Percentiles rank a stretch among this genome's conserved stretches.
Conservation (phyloP, 2,113 vertebrate species). For the Lates calcarifer region DNA sequence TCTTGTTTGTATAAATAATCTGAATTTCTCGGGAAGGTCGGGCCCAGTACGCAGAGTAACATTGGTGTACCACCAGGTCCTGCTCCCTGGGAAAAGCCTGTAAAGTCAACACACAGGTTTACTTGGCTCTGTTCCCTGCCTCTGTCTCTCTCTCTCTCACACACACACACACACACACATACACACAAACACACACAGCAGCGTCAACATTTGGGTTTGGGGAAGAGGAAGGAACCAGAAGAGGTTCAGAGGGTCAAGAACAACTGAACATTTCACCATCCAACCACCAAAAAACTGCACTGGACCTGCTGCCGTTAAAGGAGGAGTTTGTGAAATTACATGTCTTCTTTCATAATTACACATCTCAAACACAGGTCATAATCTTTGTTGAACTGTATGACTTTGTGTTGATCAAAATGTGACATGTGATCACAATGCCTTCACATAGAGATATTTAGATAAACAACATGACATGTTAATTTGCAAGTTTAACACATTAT, state of each 20-base stretch:
- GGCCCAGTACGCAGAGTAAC: constrained; percentile 37
- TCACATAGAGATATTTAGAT: constrained; percentile 21
- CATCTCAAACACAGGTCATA: background rate
- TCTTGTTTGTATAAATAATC: constrained; percentile 65
- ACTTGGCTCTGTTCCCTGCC: constrained; percentile 48
- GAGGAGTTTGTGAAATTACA: background rate
- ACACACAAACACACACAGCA: constrained; percentile 48
- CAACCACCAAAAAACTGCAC: background rate
- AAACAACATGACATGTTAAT: constrained; percentile 15
- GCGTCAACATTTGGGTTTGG: constrained; percentile 44
- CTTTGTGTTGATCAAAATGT: background rate
- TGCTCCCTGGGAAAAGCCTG: constrained; percentile 65
- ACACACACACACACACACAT: constrained; percentile 42
- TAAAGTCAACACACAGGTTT: constrained; percentile 76
- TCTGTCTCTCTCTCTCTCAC: constrained; percentile 21
- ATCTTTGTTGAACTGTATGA: constrained; percentile 24
- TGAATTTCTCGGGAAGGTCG: constrained; percentile 34
- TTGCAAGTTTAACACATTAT: background rate
- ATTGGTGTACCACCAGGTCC: constrained; percentile 40
- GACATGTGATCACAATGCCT: constrained; percentile 7
- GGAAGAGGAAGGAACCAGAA: constrained; percentile 38
- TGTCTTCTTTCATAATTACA: constrained; percentile 12
- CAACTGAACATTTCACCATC: constrained; percentile 28
- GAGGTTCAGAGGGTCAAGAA: constrained; percentile 43
- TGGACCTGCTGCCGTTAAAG: constrained; percentile 17